Conservation (phyloP, 2,888 invertebrate species). For the Acronicta leporina region DNA sequence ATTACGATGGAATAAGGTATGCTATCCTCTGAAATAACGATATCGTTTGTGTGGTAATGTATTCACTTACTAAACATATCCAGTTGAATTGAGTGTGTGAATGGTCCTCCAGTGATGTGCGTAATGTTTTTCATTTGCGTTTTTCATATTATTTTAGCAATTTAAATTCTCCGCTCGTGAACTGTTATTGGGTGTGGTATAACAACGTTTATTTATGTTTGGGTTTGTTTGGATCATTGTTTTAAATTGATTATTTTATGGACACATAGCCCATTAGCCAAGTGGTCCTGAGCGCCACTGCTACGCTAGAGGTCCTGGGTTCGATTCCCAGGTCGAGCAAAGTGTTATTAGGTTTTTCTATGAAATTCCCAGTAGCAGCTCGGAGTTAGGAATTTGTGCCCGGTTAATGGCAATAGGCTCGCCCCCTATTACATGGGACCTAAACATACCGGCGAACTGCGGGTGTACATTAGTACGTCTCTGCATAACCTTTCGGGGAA, state of each 20-base stretch:
- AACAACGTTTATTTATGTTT: constrained; percentile 21
- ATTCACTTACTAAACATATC: constrained; percentile 51
- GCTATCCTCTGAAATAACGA: constrained; percentile 3
- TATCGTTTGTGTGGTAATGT: constrained; percentile 24
- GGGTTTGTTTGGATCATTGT: constrained; percentile 13
- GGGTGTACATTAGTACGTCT: too few species aligned
- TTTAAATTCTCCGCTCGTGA: constrained; percentile 33
- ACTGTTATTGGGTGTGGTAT: constrained; percentile 23
- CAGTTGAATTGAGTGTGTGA: constrained; percentile 44
- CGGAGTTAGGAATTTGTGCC: too few species aligned
- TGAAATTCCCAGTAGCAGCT: too few species aligned
- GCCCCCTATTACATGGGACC: too few species aligned
- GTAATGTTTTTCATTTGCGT: constrained; percentile 48
- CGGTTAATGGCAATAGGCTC: too few species aligned
- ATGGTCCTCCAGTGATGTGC: constrained; percentile 31
- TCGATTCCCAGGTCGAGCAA: too few species aligned
- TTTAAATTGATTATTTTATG: constrained; percentile 13
- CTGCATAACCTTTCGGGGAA: too few species aligned
- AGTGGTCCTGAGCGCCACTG: too few species aligned
- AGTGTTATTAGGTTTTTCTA: too few species aligned
- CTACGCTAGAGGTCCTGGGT: too few species aligned
- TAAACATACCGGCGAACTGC: too few species aligned
- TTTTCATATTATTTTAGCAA: constrained; percentile 39
- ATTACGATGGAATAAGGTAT: constrained; percentile 13
- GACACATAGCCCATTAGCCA: too few species aligned